A percentile compares a stretch with the other conserved stretches of the same genome.
These are phyloP conservation scores for Muscidifurax raptorellus DNA, from an alignment of 1,140 invertebrate genomes.

Conservation along the genomic window DNA sequence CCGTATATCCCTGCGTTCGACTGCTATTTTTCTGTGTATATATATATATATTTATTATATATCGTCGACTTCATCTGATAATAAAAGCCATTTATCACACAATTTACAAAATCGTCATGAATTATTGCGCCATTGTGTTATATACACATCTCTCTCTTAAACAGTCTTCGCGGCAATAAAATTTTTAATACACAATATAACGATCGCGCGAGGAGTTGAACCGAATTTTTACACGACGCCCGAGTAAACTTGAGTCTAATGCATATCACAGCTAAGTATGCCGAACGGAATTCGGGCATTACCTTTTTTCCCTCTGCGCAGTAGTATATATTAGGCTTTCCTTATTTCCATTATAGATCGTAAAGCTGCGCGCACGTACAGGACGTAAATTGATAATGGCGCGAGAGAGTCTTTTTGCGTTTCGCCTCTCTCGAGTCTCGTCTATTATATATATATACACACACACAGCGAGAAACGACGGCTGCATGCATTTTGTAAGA, in stretches of 20 bases:
- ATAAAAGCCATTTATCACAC: neutral
- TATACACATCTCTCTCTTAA: neutral
- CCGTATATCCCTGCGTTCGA: too few relatives aligned
- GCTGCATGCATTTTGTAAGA: conserved; percentile 10
- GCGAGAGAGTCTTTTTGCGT: conserved; percentile 11
- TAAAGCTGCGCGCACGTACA: conserved; percentile 27
- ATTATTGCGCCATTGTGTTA: neutral
- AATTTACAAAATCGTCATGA: neutral
- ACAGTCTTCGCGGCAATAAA: neutral
- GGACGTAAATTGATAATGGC: conserved; percentile 39
- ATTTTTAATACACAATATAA: too few relatives aligned
- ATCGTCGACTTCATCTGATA: neutral
- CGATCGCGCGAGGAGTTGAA: too few relatives aligned
- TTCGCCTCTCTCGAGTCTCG: neutral
- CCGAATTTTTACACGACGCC: neutral
- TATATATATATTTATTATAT: too few relatives aligned
- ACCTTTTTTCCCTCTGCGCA: neutral
- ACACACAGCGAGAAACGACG: neutral
- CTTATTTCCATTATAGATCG: conserved; percentile 15
- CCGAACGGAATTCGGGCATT: neutral
- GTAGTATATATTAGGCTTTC: too few relatives aligned
- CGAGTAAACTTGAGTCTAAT: neutral
- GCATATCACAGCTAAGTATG: too few relatives aligned
- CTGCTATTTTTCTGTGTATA: too few relatives aligned
- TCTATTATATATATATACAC: too few relatives aligned